Conservation (phyloP, 2,888 invertebrate species). For the Electrophaes corylata region DNA sequence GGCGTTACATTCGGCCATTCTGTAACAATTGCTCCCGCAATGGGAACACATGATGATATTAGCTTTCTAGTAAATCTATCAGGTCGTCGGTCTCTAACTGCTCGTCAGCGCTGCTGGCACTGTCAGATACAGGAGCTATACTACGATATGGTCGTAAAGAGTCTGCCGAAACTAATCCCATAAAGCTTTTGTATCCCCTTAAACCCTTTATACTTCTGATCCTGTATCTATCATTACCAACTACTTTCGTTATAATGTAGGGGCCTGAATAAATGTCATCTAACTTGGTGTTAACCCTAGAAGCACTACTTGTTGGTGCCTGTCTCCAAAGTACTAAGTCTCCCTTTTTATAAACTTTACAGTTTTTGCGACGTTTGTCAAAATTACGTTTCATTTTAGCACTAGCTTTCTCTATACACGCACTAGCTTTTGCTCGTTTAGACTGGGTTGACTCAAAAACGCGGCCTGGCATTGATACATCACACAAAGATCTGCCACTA, state of each 20-base stretch:
- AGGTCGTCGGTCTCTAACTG: slow-evolving; percentile 35
- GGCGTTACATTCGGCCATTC: neutral
- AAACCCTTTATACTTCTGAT: slow-evolving; percentile 43
- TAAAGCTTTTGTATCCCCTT: slow-evolving; percentile 9
- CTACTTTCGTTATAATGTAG: slow-evolving; percentile 36
- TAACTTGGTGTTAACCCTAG: slow-evolving; percentile 26
- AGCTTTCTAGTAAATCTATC: neutral
- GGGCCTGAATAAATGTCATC: slow-evolving; percentile 41
- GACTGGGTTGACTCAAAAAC: neutral
- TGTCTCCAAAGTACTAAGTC: slow-evolving; percentile 13
- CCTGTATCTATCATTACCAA: slow-evolving; percentile 44
- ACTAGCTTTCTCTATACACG: slow-evolving; percentile 1
- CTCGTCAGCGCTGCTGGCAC: slow-evolving; percentile 42
- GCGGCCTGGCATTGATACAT: neutral
- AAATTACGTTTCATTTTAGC: slow-evolving; percentile 6
- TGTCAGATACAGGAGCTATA: slow-evolving; percentile 33
- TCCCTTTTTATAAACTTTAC: slow-evolving; percentile 3
- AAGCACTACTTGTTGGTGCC: neutral
- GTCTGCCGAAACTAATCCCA: slow-evolving; percentile 40
- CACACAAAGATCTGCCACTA: neutral
- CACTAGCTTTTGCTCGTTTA: slow-evolving; percentile 4
- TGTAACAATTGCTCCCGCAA: neutral
- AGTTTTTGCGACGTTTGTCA: slow-evolving; percentile 1
- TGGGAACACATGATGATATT: neutral
- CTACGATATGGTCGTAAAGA: slow-evolving; percentile 34